Percentiles rank a stretch among this genome's conserved stretches.
Conservation (phyloP, 2,113 vertebrate species). For the Isurus oxyrinchus region DNA sequence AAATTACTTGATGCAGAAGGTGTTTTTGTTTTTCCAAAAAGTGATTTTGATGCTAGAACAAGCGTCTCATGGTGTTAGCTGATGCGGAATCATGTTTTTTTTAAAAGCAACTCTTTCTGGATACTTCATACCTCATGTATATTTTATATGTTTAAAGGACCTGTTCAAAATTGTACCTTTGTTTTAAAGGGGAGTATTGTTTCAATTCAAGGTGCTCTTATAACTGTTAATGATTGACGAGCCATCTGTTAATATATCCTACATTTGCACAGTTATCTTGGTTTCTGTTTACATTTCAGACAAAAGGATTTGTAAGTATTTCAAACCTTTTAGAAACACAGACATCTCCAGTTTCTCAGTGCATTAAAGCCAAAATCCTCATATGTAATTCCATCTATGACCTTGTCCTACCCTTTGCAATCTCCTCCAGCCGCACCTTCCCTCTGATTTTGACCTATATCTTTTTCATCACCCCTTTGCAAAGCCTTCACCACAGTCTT, state of each 20-base stretch:
- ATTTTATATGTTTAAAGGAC: background rate
- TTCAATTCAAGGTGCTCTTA: background rate
- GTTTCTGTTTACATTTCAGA: conserved; percentile 20
- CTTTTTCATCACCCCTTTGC: background rate
- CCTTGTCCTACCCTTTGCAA: background rate
- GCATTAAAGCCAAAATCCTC: background rate
- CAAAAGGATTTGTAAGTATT: background rate
- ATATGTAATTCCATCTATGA: background rate
- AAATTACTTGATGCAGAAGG: conserved; percentile 27
- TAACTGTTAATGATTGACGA: conserved; percentile 10
- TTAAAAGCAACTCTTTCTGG: background rate
- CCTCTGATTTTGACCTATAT: background rate
- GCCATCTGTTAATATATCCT: background rate
- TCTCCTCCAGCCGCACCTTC: background rate
- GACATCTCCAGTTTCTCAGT: background rate
- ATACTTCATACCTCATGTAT: background rate
- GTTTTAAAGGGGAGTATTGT: background rate
- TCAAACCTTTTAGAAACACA: background rate
- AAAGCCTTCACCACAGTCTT: background rate
- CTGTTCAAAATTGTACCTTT: background rate
- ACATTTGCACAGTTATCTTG: background rate
- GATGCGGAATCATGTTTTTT: background rate
- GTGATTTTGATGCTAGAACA: background rate
- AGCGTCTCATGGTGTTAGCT: background rate
- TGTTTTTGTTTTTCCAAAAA: conserved; percentile 35